Evolutionary conservation across 1,140 invertebrate species (phyloP), one percentile per base, ranked within the genome.

Genomic region (Diabrotica virgifera): DNA sequence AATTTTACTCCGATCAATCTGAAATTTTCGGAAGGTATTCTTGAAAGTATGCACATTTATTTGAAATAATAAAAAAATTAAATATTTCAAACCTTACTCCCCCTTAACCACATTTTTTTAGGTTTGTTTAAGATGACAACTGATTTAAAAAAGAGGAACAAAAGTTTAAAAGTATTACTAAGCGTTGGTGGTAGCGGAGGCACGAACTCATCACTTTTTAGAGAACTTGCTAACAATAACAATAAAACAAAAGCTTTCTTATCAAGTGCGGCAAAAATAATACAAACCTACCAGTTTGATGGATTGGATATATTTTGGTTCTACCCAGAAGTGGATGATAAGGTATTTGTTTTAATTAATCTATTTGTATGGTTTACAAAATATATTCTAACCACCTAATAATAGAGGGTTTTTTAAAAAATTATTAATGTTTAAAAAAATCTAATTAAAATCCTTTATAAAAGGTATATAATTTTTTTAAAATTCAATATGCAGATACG

Each of bases 241-340:
- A 13, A 6, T 5, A 67, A 67, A 62, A 52, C 53, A 52, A 37
- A 52, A 11, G 37, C 54, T 11, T 65, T 70, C n/a, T 50, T 63
- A 5, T 50, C 38, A 38, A 67, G 65, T 12, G 51, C 63, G 7
- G 52, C 36, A 9, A 52, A 58, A 51, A 63, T 67, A 13, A 36
- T 66, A 6, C 50, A 53, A 24, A 52, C 53, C 8, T 70, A 63
- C 38, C 59, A 66, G n/a, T 70, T 67, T 55, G 64, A 70, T 40
- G 69, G 69, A 5, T 40, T 70, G 1, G 66, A 70, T 46, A 52
- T 70, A 6, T 63, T 68, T 35, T 70, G 69, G 69, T 54, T 66
- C 12, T 67, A 56, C 64, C 69, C 69, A 7, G 46, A 66, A 62
- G 36, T 13, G 10, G 37, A 12, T 8, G 67, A 68, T 55, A 52